Percentiles rank a stretch among this genome's conserved stretches.
phyloP scores from a whole-genome alignment of 2,888 invertebrate species.

The Acanthococcus lagerstroemiae region DNA sequence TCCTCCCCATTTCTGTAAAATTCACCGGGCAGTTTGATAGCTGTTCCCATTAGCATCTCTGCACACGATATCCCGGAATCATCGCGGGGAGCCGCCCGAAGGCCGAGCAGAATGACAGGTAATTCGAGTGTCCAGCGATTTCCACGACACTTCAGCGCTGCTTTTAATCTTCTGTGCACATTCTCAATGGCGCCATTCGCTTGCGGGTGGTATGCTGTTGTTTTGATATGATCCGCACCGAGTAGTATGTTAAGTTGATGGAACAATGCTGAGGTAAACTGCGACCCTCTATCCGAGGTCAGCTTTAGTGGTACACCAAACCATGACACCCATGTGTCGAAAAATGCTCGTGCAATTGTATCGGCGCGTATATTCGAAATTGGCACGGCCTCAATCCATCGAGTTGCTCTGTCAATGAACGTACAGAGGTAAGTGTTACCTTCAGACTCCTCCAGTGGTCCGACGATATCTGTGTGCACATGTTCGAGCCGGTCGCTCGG shows the following conservation, averaged over 20 bases:
- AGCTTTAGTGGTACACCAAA: constrained; percentile 41
- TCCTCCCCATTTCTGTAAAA: background rate
- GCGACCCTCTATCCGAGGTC: constrained; percentile 41
- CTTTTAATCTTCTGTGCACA: background rate
- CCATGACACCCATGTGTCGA: constrained; percentile 41
- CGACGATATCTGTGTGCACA: constrained; percentile 43
- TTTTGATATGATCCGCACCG: background rate
- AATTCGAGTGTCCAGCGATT: background rate
- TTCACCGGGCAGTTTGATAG: background rate
- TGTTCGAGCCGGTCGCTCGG: constrained; percentile 40
- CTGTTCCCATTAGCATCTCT: background rate
- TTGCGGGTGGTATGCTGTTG: too few species aligned
- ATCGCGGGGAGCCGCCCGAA: background rate
- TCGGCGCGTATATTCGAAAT: constrained; percentile 41
- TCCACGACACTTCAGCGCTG: background rate
- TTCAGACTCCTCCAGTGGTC: constrained; percentile 40
- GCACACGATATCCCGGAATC: background rate
- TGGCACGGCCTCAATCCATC: constrained; percentile 42
- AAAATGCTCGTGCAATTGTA: constrained; percentile 40
- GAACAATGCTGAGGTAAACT: constrained; percentile 32
- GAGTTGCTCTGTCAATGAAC: constrained; percentile 39
- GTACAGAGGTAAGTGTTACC: constrained; percentile 40
- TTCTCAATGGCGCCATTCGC: constrained; percentile 1
- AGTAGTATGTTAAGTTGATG: background rate
- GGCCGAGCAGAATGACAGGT: background rate